Percentiles rank a stretch among this genome's conserved stretches.
Evolutionary conservation across 2,797 vertebrate genomes (phyloP).

Genomic region (Pygocentrus nattereri): DNA sequence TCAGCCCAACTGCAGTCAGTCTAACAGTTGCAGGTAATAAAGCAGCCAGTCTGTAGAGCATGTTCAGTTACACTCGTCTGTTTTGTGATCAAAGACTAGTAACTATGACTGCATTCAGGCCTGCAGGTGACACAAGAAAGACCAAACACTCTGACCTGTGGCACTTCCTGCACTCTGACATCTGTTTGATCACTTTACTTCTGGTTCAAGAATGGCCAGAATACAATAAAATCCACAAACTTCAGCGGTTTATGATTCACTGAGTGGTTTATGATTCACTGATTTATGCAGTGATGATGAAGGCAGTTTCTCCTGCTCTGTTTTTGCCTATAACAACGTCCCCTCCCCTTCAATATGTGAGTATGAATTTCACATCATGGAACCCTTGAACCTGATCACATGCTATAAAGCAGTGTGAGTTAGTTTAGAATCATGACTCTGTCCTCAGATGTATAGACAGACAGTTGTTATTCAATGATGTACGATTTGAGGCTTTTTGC

Average conservation of each 20-base stretch:
- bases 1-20: slow-evolving; percentile 26
- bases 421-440: no score
- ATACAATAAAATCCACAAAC: accelerated
- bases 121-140: slow-evolving; percentile 20
- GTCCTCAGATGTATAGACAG: no score
- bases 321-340: no score
- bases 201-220: slow-evolving; percentile 40
- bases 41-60: background rate
- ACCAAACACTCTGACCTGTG: background rate
- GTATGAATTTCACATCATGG: no score
- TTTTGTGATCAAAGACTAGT: background rate
- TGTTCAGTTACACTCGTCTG: background rate
- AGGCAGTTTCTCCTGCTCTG: no score
- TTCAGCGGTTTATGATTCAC: background rate
- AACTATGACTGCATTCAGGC: background rate
- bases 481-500: no score
- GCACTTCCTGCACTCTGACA: slow-evolving; percentile 32
- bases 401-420: no score
- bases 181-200: accelerated
- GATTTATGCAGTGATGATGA: slow-evolving; percentile 1
- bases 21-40: slow-evolving; percentile 51
- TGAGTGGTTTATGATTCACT: no score
- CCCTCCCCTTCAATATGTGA: no score
- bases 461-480: no score
- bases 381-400: no score